phyloP scores from a whole-genome alignment of 92 coral and sea anemone genomes.

The Micromussa lordhowensis region DNA sequence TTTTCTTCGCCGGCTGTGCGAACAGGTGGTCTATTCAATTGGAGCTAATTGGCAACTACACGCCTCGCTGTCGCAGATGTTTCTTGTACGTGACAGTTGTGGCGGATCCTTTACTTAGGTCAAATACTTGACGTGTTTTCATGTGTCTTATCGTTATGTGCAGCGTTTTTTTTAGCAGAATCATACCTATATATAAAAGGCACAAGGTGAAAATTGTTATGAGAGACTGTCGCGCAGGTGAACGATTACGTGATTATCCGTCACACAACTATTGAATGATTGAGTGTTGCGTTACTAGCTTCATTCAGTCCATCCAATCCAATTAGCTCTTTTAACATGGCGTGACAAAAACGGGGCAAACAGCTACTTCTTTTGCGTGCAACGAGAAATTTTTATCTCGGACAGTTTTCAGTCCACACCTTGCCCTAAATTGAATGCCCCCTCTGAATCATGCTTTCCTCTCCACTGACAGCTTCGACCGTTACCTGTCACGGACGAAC shows the following conservation, averaged over 20 bases:
- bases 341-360: background rate
- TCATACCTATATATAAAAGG: no score
- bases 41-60: background rate
- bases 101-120: no score
- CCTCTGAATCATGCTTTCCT: background rate
- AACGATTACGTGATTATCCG: no score
- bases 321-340: background rate
- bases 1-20: background rate
- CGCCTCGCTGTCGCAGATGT: background rate
- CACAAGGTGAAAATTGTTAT: no score
- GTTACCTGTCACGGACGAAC: slow-evolving; percentile 72
- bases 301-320: no score
- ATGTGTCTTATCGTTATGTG: background rate
- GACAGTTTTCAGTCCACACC: no score
- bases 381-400: no score
- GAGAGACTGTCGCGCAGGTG: no score
- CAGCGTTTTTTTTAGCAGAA: no score
- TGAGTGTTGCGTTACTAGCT: no score
- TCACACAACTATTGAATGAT: no score
- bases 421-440: background rate
- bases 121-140: no score
- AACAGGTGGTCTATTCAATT: background rate
- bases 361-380: background rate
- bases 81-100: background rate
- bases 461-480: slow-evolving; percentile 63